Conservation (phyloP, 2,113 vertebrate species). For the Esox niger region DNA sequence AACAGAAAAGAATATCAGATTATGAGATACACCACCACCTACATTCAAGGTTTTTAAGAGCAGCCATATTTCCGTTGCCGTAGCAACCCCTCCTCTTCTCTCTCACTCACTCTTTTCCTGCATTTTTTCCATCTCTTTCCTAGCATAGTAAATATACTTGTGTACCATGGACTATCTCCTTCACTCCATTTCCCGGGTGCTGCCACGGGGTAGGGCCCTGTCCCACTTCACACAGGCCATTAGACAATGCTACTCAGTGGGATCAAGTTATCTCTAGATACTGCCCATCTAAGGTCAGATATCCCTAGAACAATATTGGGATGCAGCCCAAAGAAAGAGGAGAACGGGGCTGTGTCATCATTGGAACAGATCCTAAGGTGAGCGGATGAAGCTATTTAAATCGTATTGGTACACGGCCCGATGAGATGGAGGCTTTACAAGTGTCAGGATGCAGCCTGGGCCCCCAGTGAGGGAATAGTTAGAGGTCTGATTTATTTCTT, state of each 20-base stretch:
- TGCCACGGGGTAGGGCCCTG: slow-evolving; percentile 30
- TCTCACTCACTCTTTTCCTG: slow-evolving; percentile 60
- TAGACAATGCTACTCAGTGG: not conserved
- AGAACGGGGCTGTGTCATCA: too few relatives aligned
- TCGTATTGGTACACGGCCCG: too few relatives aligned
- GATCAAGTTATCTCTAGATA: too few relatives aligned
- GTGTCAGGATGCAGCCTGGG: too few relatives aligned
- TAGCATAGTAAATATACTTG: slow-evolving; percentile 63
- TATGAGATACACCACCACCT: slow-evolving; percentile 55
- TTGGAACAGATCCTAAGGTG: too few relatives aligned
- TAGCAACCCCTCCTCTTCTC: slow-evolving; percentile 64
- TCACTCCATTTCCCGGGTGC: slow-evolving; percentile 40
- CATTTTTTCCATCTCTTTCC: slow-evolving; percentile 41
- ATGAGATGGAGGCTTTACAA: too few relatives aligned
- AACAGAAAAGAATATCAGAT: slow-evolving; percentile 32
- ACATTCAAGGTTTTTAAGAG: slow-evolving; percentile 76
- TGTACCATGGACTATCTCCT: slow-evolving; percentile 48
- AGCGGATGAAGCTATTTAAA: too few relatives aligned
- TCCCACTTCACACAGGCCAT: slow-evolving; percentile 11
- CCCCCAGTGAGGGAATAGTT: too few relatives aligned
- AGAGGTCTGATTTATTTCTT: too few relatives aligned
- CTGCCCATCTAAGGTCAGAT: too few relatives aligned
- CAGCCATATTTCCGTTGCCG: slow-evolving; percentile 71
- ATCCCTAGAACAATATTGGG: too few relatives aligned
- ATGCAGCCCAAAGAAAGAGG: too few relatives aligned